These are phyloP conservation scores for Chrysogorgia sp. DNA, from an alignment of 92 coral and sea anemone genomes.

Conservation along the genomic window DNA sequence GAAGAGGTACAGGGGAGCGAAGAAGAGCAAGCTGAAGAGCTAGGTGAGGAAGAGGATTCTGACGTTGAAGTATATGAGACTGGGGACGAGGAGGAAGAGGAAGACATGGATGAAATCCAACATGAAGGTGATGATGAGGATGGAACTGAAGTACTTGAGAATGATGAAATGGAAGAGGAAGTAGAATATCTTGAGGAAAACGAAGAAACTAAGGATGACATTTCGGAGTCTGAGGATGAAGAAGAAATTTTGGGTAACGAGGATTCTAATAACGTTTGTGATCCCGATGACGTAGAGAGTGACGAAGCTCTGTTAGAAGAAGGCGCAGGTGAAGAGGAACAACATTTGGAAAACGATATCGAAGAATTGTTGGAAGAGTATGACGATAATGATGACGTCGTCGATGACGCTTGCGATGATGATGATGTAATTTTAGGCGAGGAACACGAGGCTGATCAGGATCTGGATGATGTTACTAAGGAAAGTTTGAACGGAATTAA, in stretches of 20 bases:
- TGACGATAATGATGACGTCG: background rate
- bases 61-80: constrained; percentile 1
- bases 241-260: background rate
- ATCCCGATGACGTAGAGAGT: background rate
- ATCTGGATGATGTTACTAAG: background rate
- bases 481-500: background rate
- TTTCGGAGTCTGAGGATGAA: background rate
- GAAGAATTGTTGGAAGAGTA: constrained; percentile 19
- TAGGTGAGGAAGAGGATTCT: background rate
- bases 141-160: background rate
- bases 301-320: constrained; percentile 12
- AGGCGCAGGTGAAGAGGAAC: background rate
- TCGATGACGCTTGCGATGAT: constrained; percentile 1
- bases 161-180: background rate
- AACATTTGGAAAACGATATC: background rate
- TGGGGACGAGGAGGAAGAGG: constrained; percentile 25
- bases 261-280: background rate
- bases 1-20: constrained; percentile 11
- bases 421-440: background rate
- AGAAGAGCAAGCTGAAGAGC: background rate
- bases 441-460: background rate
- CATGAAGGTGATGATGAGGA: background rate
- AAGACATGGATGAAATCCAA: constrained; percentile 16
- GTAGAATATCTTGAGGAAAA: background rate
- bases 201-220: background rate